These are phyloP conservation scores for Notarius lentiginosus DNA, from an alignment of 2,113 vertebrate genomes.

Conservation along the genomic window DNA sequence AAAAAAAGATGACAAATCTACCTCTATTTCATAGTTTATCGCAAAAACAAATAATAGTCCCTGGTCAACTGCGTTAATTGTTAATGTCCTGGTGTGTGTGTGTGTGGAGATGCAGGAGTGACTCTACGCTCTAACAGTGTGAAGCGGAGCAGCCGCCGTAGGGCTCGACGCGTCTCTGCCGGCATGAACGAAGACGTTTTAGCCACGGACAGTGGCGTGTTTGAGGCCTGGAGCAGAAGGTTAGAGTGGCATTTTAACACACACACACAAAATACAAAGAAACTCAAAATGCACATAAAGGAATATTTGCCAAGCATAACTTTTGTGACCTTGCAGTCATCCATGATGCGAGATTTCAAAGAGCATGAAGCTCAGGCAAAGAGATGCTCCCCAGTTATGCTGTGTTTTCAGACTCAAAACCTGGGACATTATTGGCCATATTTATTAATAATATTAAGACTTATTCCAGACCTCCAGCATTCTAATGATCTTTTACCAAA, in stretches of 20 bases:
- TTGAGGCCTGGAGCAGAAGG: conserved; percentile 95
- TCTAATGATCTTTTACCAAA: neutral
- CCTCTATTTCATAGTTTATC: neutral
- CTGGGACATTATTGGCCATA: neutral
- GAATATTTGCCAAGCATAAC: neutral
- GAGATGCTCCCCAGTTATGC: neutral
- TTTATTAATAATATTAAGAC: neutral
- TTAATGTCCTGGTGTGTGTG: neutral
- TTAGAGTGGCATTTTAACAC: conserved; percentile 57
- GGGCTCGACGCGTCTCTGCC: conserved; percentile 84
- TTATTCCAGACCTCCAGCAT: neutral
- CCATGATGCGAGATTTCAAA: neutral
- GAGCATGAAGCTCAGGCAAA: neutral
- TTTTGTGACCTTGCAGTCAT: neutral
- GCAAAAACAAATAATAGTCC: neutral
- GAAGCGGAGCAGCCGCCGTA: conserved; percentile 81
- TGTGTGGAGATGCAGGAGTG: conserved; percentile 71
- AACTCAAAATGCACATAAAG: too few species aligned
- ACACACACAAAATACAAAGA: neutral
- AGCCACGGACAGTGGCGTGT: conserved; percentile 95
- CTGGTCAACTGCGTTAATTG: neutral
- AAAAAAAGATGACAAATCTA: neutral
- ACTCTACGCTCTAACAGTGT: conserved; percentile 85
- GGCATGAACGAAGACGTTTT: conserved; percentile 91
- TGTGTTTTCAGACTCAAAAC: neutral